phyloP scores from a whole-genome alignment of 2,888 invertebrate genomes.

The Pinctada fucata region DNA sequence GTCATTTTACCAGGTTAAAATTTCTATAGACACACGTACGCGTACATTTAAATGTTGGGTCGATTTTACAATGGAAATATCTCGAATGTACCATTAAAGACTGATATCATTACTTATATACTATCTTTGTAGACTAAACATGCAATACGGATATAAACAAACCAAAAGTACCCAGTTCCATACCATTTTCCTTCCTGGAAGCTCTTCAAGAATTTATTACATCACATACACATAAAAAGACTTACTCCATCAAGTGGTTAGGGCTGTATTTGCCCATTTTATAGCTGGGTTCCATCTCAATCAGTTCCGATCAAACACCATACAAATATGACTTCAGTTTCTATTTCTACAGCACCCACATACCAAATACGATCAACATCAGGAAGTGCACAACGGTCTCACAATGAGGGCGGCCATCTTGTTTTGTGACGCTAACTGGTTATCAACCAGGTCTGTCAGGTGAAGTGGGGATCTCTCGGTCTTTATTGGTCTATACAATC shows the following conservation, averaged over 20 bases:
- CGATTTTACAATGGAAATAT: too few relatives aligned
- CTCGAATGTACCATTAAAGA: too few relatives aligned
- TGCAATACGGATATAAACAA: too few relatives aligned
- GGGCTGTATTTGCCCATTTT: constrained; percentile 60
- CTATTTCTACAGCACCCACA: neutral
- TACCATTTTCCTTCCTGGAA: neutral
- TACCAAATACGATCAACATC: constrained; percentile 23
- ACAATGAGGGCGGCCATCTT: constrained; percentile 37
- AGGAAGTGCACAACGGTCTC: constrained; percentile 30
- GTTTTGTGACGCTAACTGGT: constrained; percentile 41
- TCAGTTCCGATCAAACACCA: constrained; percentile 1
- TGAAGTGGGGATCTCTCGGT: constrained; percentile 6
- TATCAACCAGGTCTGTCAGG: constrained; percentile 39
- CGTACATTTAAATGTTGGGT: too few relatives aligned
- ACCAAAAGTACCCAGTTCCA: too few relatives aligned
- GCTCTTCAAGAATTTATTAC: neutral
- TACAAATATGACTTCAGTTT: constrained; percentile 2
- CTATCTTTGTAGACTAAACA: too few relatives aligned
- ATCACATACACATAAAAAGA: neutral
- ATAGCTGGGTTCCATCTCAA: constrained; percentile 57
- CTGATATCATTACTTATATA: too few relatives aligned
- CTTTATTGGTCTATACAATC: constrained; percentile 9
- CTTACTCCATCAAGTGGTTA: constrained; percentile 22
- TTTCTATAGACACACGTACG: too few relatives aligned
- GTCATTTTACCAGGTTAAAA: too few relatives aligned